Conservation (phyloP, 1,140 invertebrate genomes). For the Drosophila orena region DNA sequence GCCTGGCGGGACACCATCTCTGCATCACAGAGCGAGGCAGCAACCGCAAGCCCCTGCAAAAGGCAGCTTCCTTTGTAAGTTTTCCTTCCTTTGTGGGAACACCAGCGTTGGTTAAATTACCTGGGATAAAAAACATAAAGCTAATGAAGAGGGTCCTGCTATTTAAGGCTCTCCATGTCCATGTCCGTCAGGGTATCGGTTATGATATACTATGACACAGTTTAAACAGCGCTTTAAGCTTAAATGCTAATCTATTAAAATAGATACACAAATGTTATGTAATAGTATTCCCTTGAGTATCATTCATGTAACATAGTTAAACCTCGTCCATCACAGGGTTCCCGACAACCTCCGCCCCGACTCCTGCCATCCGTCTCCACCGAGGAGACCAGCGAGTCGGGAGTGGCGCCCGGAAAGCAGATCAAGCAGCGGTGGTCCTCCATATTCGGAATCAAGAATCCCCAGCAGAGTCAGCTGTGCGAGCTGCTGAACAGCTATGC, state of each 20-base stretch:
- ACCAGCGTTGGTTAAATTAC: background rate
- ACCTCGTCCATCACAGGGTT: conserved; percentile 46
- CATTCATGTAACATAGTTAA: background rate
- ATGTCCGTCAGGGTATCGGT: too few species aligned
- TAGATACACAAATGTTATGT: background rate
- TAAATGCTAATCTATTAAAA: too few species aligned
- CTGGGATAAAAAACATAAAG: background rate
- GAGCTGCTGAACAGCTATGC: conserved; percentile 89
- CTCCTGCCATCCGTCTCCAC: conserved; percentile 85
- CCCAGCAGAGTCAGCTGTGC: conserved; percentile 81
- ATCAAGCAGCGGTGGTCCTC: conserved; percentile 89
- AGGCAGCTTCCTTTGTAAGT: conserved; percentile 83
- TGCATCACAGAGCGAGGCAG: conserved; percentile 85
- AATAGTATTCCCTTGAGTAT: too few species aligned
- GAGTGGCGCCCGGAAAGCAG: conserved; percentile 78
- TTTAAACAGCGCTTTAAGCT: too few species aligned
- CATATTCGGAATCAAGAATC: conserved; percentile 87
- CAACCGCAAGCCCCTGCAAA: conserved; percentile 73
- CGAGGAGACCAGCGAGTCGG: conserved; percentile 85
- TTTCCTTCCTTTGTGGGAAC: conserved; percentile 1
- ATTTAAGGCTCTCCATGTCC: too few species aligned
- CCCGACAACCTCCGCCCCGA: conserved; percentile 73
- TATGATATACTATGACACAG: too few species aligned
- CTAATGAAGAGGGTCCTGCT: background rate
- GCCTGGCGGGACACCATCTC: conserved; percentile 90